These are phyloP conservation scores for Butastur rufipennis DNA, from an alignment of 2,113 vertebrate species.

Conservation along the genomic window DNA sequence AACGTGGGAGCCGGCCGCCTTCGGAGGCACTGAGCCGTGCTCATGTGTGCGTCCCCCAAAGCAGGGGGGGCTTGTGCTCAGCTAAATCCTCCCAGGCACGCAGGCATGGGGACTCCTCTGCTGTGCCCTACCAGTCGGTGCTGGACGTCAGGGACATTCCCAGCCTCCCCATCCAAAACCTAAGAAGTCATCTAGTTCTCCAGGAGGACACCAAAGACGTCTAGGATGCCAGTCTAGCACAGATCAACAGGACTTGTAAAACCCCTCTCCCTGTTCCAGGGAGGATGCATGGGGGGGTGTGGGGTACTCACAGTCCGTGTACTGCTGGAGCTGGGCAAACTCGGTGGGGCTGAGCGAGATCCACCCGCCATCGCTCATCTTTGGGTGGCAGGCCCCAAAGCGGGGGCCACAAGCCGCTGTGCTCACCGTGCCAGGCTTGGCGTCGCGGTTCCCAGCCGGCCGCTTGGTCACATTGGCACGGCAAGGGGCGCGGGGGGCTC, in stretches of 20 bases:
- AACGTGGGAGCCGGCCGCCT: neutral
- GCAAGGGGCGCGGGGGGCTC: rapidly evolving
- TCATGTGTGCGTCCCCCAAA: neutral
- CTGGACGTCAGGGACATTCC: neutral
- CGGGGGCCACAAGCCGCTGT: neutral
- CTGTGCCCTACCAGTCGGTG: rapidly evolving
- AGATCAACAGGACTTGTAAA: neutral
- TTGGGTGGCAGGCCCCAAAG: neutral
- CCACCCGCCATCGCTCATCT: constrained; percentile 86
- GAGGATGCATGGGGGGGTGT: rapidly evolving
- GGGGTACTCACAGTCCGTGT: constrained; percentile 88
- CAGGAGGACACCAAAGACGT: neutral
- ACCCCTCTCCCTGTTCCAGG: rapidly evolving
- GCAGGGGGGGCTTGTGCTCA: neutral
- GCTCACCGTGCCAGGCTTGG: neutral
- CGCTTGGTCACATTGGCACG: neutral
- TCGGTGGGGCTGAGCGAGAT: constrained; percentile 88
- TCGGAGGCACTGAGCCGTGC: neutral
- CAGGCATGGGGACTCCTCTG: rapidly evolving
- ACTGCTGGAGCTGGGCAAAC: constrained; percentile 91
- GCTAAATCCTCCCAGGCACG: rapidly evolving
- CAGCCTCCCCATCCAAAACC: neutral
- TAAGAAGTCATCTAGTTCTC: neutral
- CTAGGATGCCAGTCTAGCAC: neutral
- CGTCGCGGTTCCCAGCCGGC: rapidly evolving